Evolutionary conservation across 2,888 invertebrate species (phyloP).

Genomic region (Pandemis corylana): DNA sequence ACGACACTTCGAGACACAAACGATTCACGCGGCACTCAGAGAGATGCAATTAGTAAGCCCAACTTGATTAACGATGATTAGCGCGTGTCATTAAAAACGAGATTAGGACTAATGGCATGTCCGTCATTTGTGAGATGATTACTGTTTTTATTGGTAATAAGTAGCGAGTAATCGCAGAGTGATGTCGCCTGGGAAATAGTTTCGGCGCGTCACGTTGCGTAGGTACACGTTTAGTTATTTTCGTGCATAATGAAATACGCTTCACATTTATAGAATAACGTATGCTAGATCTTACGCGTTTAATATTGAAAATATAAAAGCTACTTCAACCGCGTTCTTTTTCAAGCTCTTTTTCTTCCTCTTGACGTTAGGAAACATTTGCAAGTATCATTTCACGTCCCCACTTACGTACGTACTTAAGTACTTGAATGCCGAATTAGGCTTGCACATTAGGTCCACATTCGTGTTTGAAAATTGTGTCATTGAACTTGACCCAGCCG

Average conservation of each 20-base stretch:
- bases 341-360: no score
- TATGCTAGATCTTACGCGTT: no score
- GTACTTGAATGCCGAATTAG: no score
- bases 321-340: no score
- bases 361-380: not conserved
- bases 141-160: slow-evolving; percentile 29
- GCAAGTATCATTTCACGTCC: no score
- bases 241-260: not conserved
- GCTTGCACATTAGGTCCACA: no score
- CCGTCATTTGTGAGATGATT: slow-evolving; percentile 30
- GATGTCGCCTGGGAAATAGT: slow-evolving; percentile 18
- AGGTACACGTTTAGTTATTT: slow-evolving; percentile 5
- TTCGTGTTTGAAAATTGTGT: no score
- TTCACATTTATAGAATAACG: not conserved
- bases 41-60: slow-evolving; percentile 32
- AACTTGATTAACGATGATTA: slow-evolving; percentile 37
- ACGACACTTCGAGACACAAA: slow-evolving; percentile 5
- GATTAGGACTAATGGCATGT: slow-evolving; percentile 35
- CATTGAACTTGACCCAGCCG: no score
- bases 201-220: not conserved
- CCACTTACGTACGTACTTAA: no score
- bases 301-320: not conserved
- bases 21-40: slow-evolving; percentile 20
- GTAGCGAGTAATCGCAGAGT: not conserved
- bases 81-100: slow-evolving; percentile 26